phyloP scores from a whole-genome alignment of 1,140 invertebrate genomes.

The Tetraneura akinire region DNA sequence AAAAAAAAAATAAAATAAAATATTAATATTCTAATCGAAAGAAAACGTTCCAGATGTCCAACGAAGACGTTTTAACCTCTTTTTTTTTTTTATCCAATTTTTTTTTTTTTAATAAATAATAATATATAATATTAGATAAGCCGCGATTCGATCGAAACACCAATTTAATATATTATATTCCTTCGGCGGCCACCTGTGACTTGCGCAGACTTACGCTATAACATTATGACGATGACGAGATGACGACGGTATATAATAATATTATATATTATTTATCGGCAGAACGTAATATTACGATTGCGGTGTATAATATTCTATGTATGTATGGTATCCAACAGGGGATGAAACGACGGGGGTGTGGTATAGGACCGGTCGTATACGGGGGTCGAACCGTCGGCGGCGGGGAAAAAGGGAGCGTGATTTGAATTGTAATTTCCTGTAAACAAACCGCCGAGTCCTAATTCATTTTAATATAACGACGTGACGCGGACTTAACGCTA shows the following conservation, averaged over 20 bases:
- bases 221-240: no score
- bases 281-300: constrained; percentile 19
- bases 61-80: not conserved
- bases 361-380: no score
- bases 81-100: no score
- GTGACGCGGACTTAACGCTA: not conserved
- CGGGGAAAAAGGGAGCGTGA: not conserved
- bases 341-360: not conserved
- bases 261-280: no score
- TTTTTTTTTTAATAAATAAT: no score
- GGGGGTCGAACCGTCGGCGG: not conserved
- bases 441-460: constrained; percentile 30
- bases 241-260: no score
- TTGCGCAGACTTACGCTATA: not conserved
- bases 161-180: not conserved
- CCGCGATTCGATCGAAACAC: not conserved
- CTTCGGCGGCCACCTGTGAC: constrained; percentile 44
- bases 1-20: no score
- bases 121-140: no score
- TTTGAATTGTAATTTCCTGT: constrained; percentile 51
- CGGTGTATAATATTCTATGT: not conserved
- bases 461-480: constrained; percentile 24
- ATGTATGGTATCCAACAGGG: not conserved
- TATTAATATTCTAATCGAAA: no score
- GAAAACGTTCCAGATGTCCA: constrained; percentile 7